These are phyloP conservation scores for Emmelina monodactyla DNA, from an alignment of 2,888 invertebrate species.

Conservation along the genomic window DNA sequence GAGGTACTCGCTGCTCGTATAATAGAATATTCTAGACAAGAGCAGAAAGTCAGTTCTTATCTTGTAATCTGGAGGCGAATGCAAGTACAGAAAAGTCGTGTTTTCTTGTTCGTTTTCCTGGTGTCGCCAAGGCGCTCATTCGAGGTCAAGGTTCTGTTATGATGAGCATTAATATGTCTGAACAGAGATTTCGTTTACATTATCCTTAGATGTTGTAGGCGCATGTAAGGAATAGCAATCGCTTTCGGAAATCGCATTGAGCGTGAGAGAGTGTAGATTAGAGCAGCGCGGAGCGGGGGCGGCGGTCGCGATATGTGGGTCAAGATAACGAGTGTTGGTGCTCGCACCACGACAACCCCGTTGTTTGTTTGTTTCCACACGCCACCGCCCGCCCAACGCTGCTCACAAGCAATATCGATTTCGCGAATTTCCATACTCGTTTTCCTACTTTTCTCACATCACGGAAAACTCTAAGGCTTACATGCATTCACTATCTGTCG, in stretches of 20 bases:
- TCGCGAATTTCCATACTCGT: background rate
- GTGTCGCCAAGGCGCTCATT: conserved; percentile 28
- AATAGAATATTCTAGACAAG: too few species aligned
- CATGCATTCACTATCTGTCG: conserved; percentile 23
- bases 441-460: background rate
- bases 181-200: too few species aligned
- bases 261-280: conserved; percentile 37
- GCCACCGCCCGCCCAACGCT: background rate
- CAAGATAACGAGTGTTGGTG: conserved; percentile 39
- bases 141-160: conserved; percentile 55
- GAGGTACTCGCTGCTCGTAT: too few species aligned
- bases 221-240: conserved; percentile 1
- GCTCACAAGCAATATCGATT: background rate
- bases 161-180: conserved; percentile 21
- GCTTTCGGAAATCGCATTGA: background rate
- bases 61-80: too few species aligned
- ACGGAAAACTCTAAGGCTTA: too few species aligned
- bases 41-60: too few species aligned
- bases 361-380: background rate
- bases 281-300: conserved; percentile 29
- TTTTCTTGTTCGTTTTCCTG: conserved; percentile 26
- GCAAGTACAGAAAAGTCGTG: too few species aligned
- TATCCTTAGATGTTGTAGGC: conserved; percentile 4
- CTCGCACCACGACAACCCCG: conserved; percentile 26
- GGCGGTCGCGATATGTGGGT: conserved; percentile 48